Evolutionary conservation across 2,888 invertebrate genomes (phyloP), one percentile per base, ranked within the genome.

Genomic region (Drosophila prolongata): DNA sequence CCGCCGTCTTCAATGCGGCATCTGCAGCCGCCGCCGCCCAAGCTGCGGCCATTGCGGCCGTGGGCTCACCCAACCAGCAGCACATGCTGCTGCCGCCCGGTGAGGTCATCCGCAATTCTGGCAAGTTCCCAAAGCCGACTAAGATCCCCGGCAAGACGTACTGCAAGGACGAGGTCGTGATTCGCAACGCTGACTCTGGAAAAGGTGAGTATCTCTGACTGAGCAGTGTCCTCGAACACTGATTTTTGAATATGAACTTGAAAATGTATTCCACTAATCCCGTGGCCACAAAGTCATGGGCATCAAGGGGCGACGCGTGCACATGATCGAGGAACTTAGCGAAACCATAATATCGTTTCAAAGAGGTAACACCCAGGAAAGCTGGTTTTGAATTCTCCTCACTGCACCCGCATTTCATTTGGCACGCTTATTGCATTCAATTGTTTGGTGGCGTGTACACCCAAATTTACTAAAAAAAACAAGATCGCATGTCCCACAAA

Each of bases 261-360:
- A 43, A 59, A 16, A 44, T 58, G 9, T 59, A 30, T 47, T 50
- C 24, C 37, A 13, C 34, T 11, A 27, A 43, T 14, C 16, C 44
- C 19, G 19, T 46, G 74, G 30, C 60, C 37, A 35, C 76, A 77
- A 77, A 98, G 98, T 98, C 95, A 98, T 98, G 98, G 98, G 98
- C 94, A 98, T 98, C 95, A 98, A 98, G 94, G 98, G 98, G 93
- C 95, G 98, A 92, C 95, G 98, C 93, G 98, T 98, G 93, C 98
- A 98, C 94, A 97, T 98, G 96, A 98, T 98, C 93, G 98, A 98
- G 95, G 98, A 98, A 94, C 95, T 98, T 94, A 98, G 98, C 94
- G 98, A 98, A 94, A 98, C 98, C 92, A 97, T 98, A 93, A 98
- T 98, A 94, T 98, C 98, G 93, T 98, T 98, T 95, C 98, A 98